Conservation (phyloP, 2,888 invertebrate species). For the Timandra comae region DNA sequence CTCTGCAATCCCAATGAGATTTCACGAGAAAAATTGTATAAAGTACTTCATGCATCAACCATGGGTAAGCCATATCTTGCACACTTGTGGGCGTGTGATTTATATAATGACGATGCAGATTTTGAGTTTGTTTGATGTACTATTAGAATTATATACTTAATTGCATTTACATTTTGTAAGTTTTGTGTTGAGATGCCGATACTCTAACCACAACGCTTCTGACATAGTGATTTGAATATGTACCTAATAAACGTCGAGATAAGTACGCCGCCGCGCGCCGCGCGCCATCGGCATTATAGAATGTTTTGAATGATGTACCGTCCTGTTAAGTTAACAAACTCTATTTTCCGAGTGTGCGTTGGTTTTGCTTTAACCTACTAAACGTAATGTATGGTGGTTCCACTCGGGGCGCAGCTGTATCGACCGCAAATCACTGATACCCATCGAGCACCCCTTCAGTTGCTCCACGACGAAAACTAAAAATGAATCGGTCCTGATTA, state of each 20-base stretch:
- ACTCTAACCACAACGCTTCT: slow-evolving; percentile 69
- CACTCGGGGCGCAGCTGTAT: slow-evolving; percentile 83
- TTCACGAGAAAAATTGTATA: slow-evolving; percentile 48
- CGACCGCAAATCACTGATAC: slow-evolving; percentile 83
- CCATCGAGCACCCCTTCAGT: slow-evolving; percentile 88
- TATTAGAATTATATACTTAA: slow-evolving; percentile 50
- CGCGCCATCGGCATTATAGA: slow-evolving; percentile 31
- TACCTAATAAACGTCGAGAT: slow-evolving; percentile 50
- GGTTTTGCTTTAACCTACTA: slow-evolving; percentile 78
- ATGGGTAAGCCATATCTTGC: slow-evolving; percentile 60
- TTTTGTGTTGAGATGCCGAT: slow-evolving; percentile 74
- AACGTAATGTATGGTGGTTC: slow-evolving; percentile 75
- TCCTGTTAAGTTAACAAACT: slow-evolving; percentile 63
- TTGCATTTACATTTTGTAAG: slow-evolving; percentile 63
- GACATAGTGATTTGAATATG: slow-evolving; percentile 67
- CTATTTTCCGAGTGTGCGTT: slow-evolving; percentile 71
- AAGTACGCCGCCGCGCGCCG: slow-evolving; percentile 34
- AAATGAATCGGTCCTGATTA: slow-evolving; percentile 86
- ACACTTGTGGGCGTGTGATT: slow-evolving; percentile 56
- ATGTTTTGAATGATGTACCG: slow-evolving; percentile 69
- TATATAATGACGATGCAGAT: slow-evolving; percentile 53
- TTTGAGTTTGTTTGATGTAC: slow-evolving; percentile 71
- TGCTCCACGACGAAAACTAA: slow-evolving; percentile 85
- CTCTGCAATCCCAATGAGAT: slow-evolving; percentile 64
- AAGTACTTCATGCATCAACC: slow-evolving; percentile 43